A percentile compares a stretch with the other conserved stretches of the same genome.
phyloP scores from a whole-genome alignment of 2,797 vertebrate genomes.

The Amblyraja radiata region DNA sequence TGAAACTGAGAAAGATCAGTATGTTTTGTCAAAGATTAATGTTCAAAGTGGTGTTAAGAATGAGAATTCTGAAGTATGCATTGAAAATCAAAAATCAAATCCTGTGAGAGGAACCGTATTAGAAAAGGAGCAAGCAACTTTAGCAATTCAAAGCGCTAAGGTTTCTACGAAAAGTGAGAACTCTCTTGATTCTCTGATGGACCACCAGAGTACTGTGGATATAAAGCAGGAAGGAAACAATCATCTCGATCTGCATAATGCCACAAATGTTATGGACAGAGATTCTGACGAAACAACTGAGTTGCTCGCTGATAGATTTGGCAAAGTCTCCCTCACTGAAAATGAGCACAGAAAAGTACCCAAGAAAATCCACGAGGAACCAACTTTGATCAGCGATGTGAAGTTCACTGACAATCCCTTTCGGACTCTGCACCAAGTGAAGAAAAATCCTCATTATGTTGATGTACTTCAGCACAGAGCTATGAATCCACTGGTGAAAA shows the following conservation, averaged over 20 bases:
- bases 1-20: neutral
- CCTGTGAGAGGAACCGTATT: neutral
- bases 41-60: no score
- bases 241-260: neutral
- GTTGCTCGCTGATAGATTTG: conserved; percentile 61
- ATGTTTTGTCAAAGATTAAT: neutral
- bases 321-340: conserved; percentile 59
- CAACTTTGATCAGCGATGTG: conserved; percentile 40
- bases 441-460: conserved; percentile 64
- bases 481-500: conserved; percentile 50
- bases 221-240: neutral
- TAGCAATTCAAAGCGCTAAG: neutral
- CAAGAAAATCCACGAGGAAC: conserved; percentile 38
- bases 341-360: conserved; percentile 40
- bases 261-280: conserved; percentile 39
- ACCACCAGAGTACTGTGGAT: neutral
- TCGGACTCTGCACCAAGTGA: conserved; percentile 43
- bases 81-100: neutral
- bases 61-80: neutral
- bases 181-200: neutral
- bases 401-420: conserved; percentile 48
- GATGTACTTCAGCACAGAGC: conserved; percentile 69
- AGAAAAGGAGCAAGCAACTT: neutral
- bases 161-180: neutral
- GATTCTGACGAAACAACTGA: conserved; percentile 47